phyloP scores from a whole-genome alignment of 1,140 invertebrate genomes.

The Aphidius ervi region DNA sequence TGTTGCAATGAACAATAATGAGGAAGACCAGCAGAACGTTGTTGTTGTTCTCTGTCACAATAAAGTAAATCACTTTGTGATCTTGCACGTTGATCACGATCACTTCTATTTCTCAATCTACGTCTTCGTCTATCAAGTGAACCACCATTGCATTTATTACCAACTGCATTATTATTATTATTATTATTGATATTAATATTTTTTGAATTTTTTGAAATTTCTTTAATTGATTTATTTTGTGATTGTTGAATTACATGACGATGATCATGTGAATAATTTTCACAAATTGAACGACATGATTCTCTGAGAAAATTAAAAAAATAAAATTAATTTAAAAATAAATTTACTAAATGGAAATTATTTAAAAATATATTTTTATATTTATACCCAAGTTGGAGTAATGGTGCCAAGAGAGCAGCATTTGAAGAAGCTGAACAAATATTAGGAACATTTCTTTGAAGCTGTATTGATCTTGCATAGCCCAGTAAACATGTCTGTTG shows the following conservation, averaged over 20 bases:
- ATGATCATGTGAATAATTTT: neutral
- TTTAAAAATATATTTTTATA: too few species aligned
- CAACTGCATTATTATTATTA: slow-evolving; percentile 12
- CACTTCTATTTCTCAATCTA: slow-evolving; percentile 37
- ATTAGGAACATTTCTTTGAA: slow-evolving; percentile 44
- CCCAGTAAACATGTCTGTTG: slow-evolving; percentile 41
- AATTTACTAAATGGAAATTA: too few species aligned
- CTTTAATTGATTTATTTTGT: neutral
- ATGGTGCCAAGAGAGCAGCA: slow-evolving; percentile 33
- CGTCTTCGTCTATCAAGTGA: slow-evolving; percentile 41
- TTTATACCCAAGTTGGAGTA: slow-evolving; percentile 13
- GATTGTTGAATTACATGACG: neutral
- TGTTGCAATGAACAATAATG: slow-evolving; percentile 42
- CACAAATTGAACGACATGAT: too few species aligned
- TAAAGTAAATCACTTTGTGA: slow-evolving; percentile 44
- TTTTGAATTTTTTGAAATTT: slow-evolving; percentile 3
- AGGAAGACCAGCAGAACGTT: neutral
- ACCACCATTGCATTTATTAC: slow-evolving; percentile 27
- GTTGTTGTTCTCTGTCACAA: slow-evolving; percentile 34
- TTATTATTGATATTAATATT: slow-evolving; percentile 17
- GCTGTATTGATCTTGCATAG: slow-evolving; percentile 38
- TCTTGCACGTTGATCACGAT: slow-evolving; percentile 40
- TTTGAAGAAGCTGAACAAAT: slow-evolving; percentile 35
- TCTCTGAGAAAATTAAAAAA: too few species aligned
- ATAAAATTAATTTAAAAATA: too few species aligned